Evolutionary conservation across 1,140 invertebrate genomes (phyloP), one percentile per base, ranked within the genome.

Genomic region (Spodoptera litura): DNA sequence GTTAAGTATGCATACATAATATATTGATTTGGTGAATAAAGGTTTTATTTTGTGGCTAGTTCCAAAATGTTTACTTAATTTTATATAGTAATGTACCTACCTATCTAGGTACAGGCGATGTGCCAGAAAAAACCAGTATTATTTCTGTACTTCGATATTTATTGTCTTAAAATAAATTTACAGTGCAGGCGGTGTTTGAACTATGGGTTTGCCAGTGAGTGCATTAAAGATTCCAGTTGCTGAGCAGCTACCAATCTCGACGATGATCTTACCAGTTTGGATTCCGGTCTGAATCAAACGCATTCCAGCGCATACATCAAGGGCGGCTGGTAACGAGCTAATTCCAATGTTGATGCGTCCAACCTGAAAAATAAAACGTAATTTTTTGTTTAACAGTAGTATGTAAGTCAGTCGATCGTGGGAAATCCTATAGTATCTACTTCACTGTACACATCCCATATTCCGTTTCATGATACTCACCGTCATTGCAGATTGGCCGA

Each of bases 191-290:
- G 8, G n/a, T 20, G 31, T 35, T 71, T 38, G 6, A 58, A 44
- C 8, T 13, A 20, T 6, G 25, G 55, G 56, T 49, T 61, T 73
- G 15, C 85, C 84, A 56, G 71, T 79, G 11, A 93, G 70, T 2
- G 81, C 82, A 6, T 78, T 62, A 35, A 87, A 85, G 4, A 89
- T 68, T 3, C 88, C 86, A 25, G 81, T 83, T 6, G 87, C 85
- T 5, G 90, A 89, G 71, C 93, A 94, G 11, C 82, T 86, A 6
- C 90, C 91, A 9, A 94, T 83, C 12, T 93, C 89, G 51, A 89
- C 78, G 15, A 94, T 62, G 10, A 94, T 86, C 68, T 81, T 88
- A 12, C 85, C 84, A 3, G 90, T 89, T 2, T 75, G 79, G 5
- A 89, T 62, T 8, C 89, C 90, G n/a, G 89, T 87, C 81, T 84